These are phyloP conservation scores for Poeciliopsis occidentalis DNA, from an alignment of 2,113 vertebrate genomes.

Conservation along the genomic window DNA sequence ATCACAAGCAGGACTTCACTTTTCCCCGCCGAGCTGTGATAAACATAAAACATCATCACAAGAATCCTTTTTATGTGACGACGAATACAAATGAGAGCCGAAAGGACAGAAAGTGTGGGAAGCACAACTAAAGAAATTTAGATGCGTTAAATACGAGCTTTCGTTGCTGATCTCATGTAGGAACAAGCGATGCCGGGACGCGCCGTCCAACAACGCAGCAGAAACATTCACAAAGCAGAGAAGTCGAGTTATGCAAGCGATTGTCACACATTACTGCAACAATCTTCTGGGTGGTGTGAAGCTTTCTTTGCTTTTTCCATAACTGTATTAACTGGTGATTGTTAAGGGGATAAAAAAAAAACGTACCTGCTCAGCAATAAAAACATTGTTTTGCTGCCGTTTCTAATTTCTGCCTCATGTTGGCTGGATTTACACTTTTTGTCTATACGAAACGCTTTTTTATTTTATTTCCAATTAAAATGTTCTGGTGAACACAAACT, in stretches of 20 bases:
- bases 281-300: background rate
- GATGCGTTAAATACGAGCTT: slow-evolving; percentile 1
- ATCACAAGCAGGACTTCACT: background rate
- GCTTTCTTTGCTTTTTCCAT: background rate
- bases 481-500: background rate
- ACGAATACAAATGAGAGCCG: slow-evolving; percentile 6
- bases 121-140: slow-evolving; percentile 1
- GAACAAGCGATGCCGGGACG: too few species aligned
- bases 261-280: background rate
- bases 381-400: background rate
- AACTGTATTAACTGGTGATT: background rate
- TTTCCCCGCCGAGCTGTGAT: slow-evolving; percentile 4
- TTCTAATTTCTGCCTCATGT: background rate
- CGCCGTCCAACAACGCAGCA: background rate
- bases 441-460: background rate
- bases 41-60: background rate
- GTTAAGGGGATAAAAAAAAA: background rate
- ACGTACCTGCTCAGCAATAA: slow-evolving; percentile 6
- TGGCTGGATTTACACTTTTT: background rate
- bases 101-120: background rate
- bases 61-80: background rate
- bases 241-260: background rate
- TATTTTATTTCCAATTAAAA: background rate
- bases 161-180: slow-evolving; percentile 2
- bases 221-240: background rate